Evolutionary conservation across 2,888 invertebrate species (phyloP), one percentile per base, ranked within the genome.

Genomic region (Ganaspis brasiliensis): DNA sequence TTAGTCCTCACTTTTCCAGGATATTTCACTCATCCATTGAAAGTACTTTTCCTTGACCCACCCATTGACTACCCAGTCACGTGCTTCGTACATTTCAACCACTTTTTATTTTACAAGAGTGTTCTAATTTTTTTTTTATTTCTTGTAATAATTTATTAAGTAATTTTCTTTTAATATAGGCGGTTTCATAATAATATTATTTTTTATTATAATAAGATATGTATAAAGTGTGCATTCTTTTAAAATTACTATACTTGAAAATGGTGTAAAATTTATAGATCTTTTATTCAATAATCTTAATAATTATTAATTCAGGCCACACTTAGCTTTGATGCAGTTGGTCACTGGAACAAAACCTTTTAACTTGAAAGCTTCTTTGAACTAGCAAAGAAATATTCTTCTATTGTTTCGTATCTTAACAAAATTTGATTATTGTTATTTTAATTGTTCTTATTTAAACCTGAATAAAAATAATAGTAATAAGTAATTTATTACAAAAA

Each of bases 11-110:
- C 37, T 21, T 63, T 57, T 63, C 37, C 37, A 40, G 35, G 40
- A 19, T 63, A 63, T 63, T 63, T 78, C 76, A 72, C 78, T 74
- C 71, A 56, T 56, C 71, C 56, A 61, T 4, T 45, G 63, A 10
- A 14, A 75, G 76, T 63, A 57, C 72, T 80, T 81, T 80, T 79
- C 79, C 72, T 76, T 74, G 82, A 79, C 81, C 81, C 79, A 79
- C 31, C 52, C 75, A 81, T 84, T 74, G 83, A 63, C 75, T 85
- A 81, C 78, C 84, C 35, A 72, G 83, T 81, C 83, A 84, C 84
- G 83, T 83, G 81, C 79, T 70, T 63, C 52, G 75, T 56, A 80
- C 81, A 81, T 84, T 83, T 83, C 79, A 79, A 77, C 49, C 67
- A 81, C 83, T 83, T 83, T 83, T 79, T 40, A 63, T 19, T 19